Evolutionary conservation across 2,888 invertebrate species (phyloP), one percentile per base, ranked within the genome.

Genomic region (Psococerastis gibbosa): DNA sequence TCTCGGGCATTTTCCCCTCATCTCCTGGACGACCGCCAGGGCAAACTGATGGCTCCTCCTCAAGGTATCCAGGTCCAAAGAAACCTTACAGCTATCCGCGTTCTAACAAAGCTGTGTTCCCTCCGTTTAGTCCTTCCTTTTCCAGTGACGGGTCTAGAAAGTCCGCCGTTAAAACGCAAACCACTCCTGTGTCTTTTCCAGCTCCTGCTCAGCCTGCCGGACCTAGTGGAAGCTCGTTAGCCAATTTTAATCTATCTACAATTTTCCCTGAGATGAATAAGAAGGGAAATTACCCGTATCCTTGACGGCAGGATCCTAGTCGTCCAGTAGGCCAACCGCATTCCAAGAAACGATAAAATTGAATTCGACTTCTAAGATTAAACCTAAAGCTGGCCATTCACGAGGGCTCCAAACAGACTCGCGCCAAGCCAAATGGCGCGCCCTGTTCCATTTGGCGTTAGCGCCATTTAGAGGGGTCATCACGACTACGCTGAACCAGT

Each of bases 261-360:
- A 80, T 84, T 53, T 83, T 83, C 59, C 84, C 84, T 2, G 84
- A 84, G 66, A 83, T 84, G 52, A 81, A 81, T 57, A 68, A 68
- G 45, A 69, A 68, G 57, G 64, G 63, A 48, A 49, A 44, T 3
- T 43, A 32, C 32, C 13, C 6, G n/a, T 32, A 18, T 32, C 8
- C 35, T 9, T 34, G 35, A 34, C 35, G 13, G 9, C 18, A 15
- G 13, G 9, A 15, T 8, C 6, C 27, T 27, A 27, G 27, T 9
- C 27, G 27, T 27, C 11, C 27, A 11, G n/a, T n/a, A n/a, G n/a
- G n/a, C n/a, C n/a, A n/a, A n/a, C n/a, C n/a, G n/a, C n/a, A n/a
- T n/a, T n/a, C n/a, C n/a, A n/a, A n/a, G n/a, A n/a, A n/a, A n/a
- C n/a, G n/a, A n/a, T n/a, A n/a, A n/a, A n/a, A n/a, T n/a, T n/a